phyloP scores from a whole-genome alignment of 92 coral and sea anemone species.

The Diadumene lineata region DNA sequence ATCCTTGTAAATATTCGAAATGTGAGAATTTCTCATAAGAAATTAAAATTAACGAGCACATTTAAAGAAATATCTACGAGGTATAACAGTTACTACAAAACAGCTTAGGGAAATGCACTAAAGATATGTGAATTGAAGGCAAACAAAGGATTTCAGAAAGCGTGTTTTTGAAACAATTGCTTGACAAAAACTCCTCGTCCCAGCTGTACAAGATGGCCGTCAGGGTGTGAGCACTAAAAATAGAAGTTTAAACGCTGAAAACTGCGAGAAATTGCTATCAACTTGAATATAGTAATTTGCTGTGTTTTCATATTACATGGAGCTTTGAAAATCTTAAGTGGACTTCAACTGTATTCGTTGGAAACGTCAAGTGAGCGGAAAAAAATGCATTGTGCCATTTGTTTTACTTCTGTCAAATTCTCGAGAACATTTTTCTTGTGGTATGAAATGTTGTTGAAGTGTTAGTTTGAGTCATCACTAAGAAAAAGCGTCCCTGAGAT shows the following conservation, averaged over 20 bases:
- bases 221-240: conserved; percentile 15
- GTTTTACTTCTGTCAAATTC: no score
- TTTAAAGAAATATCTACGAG: background rate
- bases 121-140: background rate
- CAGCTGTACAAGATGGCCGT: conserved; percentile 55
- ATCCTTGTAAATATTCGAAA: background rate
- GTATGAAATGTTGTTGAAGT: background rate
- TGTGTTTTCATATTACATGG: no score
- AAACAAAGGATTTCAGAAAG: background rate
- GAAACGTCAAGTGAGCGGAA: no score
- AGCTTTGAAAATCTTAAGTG: no score
- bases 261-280: background rate
- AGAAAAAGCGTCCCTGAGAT: background rate
- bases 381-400: no score
- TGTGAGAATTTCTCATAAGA: background rate
- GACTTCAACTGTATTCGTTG: no score
- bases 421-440: no score
- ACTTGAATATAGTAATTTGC: background rate
- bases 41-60: background rate
- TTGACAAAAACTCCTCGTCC: conserved; percentile 5
- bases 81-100: conserved; percentile 36
- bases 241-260: background rate
- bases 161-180: background rate
- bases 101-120: background rate
- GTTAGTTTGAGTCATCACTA: background rate